A percentile compares a stretch with the other conserved stretches of the same genome.
phyloP scores from a whole-genome alignment of 1,140 invertebrate species.

The Asbolus verrucosus region DNA sequence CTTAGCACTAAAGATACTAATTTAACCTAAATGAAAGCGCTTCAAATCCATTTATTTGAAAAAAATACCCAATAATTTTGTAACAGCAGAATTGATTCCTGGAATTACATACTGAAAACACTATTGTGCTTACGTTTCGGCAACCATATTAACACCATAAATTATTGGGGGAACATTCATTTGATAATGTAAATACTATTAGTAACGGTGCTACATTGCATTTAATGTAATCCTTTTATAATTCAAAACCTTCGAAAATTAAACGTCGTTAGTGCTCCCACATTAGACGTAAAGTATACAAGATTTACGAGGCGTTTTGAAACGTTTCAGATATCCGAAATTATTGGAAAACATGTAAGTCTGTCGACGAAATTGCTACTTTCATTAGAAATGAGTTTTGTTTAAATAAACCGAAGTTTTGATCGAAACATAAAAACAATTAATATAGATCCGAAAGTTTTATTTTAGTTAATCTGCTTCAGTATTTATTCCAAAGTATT shows the following conservation, averaged over 20 bases:
- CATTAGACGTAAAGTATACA: constrained; percentile 2
- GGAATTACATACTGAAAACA: too few species aligned
- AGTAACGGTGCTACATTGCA: constrained; percentile 14
- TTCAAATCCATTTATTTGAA: too few species aligned
- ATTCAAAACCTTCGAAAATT: constrained; percentile 21
- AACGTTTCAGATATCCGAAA: neutral
- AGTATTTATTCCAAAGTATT: too few species aligned
- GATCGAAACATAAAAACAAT: neutral
- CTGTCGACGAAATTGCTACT: neutral
- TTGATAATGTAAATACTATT: constrained; percentile 14
- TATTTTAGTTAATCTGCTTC: too few species aligned
- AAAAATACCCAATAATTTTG: too few species aligned
- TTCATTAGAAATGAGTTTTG: neutral
- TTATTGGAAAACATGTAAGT: constrained; percentile 3
- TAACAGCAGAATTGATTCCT: too few species aligned
- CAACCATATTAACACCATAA: too few species aligned
- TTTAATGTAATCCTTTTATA: constrained; percentile 25
- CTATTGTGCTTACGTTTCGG: too few species aligned
- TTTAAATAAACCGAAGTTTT: neutral
- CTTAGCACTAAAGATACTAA: too few species aligned
- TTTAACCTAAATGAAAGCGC: too few species aligned
- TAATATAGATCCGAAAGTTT: too few species aligned
- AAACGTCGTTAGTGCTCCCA: constrained; percentile 1
- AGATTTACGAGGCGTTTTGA: constrained; percentile 2
- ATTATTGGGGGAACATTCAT: too few species aligned